Conservation (phyloP, 2,797 vertebrate genomes). For the Phyllotis vaccarum region DNA sequence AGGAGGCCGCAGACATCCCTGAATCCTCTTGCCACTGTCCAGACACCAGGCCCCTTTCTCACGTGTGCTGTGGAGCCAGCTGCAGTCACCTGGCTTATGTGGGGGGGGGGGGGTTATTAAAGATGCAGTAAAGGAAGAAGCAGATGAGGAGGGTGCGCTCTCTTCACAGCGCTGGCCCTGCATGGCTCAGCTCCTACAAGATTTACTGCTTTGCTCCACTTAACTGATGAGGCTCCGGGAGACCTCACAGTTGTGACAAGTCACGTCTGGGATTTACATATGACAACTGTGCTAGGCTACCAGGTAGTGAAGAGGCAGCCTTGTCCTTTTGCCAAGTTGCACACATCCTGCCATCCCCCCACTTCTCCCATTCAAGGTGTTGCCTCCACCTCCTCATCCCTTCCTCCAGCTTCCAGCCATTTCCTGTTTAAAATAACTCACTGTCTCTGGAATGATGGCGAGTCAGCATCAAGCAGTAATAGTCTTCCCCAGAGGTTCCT, state of each 20-base stretch:
- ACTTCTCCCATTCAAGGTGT: background rate
- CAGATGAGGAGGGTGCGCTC: background rate
- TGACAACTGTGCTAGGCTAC: background rate
- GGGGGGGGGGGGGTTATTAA: background rate
- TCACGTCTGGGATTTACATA: background rate
- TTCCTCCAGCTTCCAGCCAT: conserved; percentile 53
- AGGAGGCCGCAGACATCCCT: background rate
- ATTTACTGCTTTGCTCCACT: background rate
- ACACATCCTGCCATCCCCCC: background rate
- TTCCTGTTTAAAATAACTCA: conserved; percentile 70
- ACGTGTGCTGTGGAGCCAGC: background rate
- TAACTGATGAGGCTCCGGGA: background rate
- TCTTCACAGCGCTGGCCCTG: background rate
- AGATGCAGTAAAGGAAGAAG: background rate
- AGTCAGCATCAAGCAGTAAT: background rate
- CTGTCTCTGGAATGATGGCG: background rate
- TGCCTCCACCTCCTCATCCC: background rate
- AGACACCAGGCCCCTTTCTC: background rate
- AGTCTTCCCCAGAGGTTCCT: conserved; percentile 36
- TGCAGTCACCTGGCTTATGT: background rate
- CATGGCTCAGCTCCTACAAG: background rate
- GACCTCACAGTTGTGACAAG: background rate
- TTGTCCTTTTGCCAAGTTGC: background rate
- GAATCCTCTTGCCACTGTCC: background rate
- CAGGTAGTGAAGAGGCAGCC: background rate